These are phyloP conservation scores for Periophthalmus magnuspinnatus DNA, from an alignment of 2,797 vertebrate species.

Conservation along the genomic window DNA sequence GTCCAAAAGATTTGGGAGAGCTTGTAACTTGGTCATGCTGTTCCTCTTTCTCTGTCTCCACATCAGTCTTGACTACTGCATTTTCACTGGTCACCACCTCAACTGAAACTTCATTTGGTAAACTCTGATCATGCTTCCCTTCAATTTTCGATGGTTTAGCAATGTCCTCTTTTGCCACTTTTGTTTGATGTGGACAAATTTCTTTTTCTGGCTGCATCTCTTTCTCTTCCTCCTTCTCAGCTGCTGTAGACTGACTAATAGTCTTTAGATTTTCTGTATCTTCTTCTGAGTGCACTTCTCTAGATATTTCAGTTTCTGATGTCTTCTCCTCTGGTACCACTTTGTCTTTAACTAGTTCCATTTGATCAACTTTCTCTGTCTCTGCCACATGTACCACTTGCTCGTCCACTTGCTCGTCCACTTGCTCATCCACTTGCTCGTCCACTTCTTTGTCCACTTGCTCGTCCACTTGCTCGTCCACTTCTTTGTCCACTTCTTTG, in stretches of 20 bases:
- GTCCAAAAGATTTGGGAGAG: conserved; percentile 48
- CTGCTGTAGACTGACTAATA: neutral
- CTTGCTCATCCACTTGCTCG: conserved; percentile 9
- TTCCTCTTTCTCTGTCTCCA: conserved; percentile 4
- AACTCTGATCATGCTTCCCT: conserved; percentile 2
- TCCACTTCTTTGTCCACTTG: conserved; percentile 8
- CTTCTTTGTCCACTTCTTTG: conserved; percentile 13
- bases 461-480: neutral
- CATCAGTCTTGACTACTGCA: neutral
- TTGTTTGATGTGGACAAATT: conserved; percentile 1
- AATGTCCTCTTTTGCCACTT: neutral
- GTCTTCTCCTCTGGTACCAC: neutral
- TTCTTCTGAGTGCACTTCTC: neutral
- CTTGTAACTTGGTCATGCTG: conserved; percentile 9
- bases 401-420: neutral
- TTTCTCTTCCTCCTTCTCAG: conserved; percentile 7
- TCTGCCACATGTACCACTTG: neutral
- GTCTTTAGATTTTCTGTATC: neutral
- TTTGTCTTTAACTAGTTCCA: neutral
- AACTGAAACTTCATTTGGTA: conserved; percentile 9
- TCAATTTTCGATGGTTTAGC: neutral
- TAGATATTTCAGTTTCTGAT: neutral
- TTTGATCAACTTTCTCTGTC: neutral
- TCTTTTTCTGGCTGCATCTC: conserved; percentile 13
- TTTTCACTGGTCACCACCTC: neutral